Evolutionary conservation across 2,113 vertebrate genomes (phyloP).

Genomic region (Nesoenas mayeri): DNA sequence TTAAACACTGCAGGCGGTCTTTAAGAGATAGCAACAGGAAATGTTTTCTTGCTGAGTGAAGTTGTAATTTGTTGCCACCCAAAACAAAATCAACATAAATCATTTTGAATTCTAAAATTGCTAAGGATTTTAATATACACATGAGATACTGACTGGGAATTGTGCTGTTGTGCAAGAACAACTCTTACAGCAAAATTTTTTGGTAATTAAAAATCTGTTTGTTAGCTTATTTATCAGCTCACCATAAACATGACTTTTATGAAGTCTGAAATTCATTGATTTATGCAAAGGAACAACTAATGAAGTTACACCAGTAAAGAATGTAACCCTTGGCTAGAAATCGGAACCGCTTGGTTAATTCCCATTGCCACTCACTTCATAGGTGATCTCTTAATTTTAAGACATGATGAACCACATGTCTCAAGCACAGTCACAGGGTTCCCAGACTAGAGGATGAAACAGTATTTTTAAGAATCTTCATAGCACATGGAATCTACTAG

Average conservation of each 20-base stretch:
- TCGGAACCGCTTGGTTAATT: not conserved
- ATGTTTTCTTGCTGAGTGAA: constrained; percentile 61
- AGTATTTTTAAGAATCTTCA: not conserved
- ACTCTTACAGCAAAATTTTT: not conserved
- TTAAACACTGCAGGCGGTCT: constrained; percentile 60
- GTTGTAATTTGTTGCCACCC: constrained; percentile 66
- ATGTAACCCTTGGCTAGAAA: not conserved
- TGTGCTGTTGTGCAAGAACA: not conserved
- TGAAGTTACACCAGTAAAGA: not conserved
- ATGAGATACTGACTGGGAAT: not conserved
- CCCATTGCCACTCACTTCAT: not conserved
- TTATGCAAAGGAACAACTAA: not conserved
- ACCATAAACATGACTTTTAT: not conserved
- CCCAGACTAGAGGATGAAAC: not conserved
- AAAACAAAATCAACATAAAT: constrained; percentile 63
- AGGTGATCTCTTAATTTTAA: not conserved
- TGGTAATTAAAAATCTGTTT: not conserved
- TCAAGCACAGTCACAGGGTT: rapidly evolving
- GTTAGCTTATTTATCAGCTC: not conserved
- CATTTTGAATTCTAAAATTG: constrained; percentile 45
- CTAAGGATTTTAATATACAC: not conserved
- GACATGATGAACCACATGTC: not conserved
- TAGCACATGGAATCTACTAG: not conserved
- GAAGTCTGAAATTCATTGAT: not conserved
- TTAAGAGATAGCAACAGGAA: constrained; percentile 64